Evolutionary conservation across 2,113 vertebrate species (phyloP).

Genomic region (Tretioscincus oriximinensis): DNA sequence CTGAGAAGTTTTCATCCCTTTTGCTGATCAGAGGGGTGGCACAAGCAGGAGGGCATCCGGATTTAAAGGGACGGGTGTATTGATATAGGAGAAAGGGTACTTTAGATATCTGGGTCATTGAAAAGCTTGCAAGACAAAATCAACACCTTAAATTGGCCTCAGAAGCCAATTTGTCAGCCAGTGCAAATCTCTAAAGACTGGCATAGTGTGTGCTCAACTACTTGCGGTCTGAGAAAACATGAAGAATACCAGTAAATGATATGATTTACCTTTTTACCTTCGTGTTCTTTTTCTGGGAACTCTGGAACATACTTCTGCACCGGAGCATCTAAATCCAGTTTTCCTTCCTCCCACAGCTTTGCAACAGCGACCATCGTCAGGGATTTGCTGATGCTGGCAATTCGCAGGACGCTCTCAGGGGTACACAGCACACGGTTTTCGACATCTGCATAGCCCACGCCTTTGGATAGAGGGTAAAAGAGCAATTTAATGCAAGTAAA

Average conservation of each 20-base stretch:
- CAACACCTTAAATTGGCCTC: no score
- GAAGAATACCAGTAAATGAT: neutral
- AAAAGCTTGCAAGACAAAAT: no score
- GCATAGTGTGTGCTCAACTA: no score
- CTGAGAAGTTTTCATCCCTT: no score
- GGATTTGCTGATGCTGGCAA: slow-evolving; percentile 96
- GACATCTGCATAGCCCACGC: slow-evolving; percentile 90
- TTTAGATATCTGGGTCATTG: no score
- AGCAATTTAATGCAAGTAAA: no score
- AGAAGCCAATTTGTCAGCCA: no score
- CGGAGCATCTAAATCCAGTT: slow-evolving; percentile 88
- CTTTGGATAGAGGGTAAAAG: slow-evolving; percentile 60
- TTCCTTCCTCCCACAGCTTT: slow-evolving; percentile 89
- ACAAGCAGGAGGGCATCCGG: no score
- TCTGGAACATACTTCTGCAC: slow-evolving; percentile 95
- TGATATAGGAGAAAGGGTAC: no score
- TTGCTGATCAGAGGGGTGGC: no score
- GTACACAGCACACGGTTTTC: slow-evolving; percentile 90
- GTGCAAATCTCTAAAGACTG: no score
- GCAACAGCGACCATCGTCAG: slow-evolving; percentile 89
- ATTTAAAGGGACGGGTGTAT: no score
- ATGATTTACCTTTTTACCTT: slow-evolving; percentile 85
- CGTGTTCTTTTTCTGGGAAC: slow-evolving; percentile 91
- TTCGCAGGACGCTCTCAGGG: slow-evolving; percentile 88
- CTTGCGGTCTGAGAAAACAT: neutral